These are phyloP conservation scores for Eolophus roseicapilla DNA, from an alignment of 2,113 vertebrate species.

Conservation along the genomic window DNA sequence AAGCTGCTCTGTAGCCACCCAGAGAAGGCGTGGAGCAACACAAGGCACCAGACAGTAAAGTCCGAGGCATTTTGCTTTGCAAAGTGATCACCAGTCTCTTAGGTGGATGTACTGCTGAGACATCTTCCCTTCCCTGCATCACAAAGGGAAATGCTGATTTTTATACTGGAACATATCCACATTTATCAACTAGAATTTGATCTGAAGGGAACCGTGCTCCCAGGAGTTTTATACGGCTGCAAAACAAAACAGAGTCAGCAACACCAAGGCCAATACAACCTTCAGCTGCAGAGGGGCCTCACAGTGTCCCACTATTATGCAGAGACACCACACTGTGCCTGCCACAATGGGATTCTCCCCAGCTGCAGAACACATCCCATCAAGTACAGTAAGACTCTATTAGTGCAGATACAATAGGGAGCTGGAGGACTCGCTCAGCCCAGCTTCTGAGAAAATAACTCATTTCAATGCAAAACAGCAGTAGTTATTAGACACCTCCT, in stretches of 20 bases:
- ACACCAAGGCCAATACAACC: background rate
- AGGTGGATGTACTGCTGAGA: background rate
- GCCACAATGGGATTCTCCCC: slow-evolving; percentile 66
- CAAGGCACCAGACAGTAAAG: background rate
- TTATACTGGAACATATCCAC: background rate
- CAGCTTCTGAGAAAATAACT: slow-evolving; percentile 70
- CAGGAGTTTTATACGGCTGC: background rate
- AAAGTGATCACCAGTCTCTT: background rate
- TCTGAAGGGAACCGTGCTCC: background rate
- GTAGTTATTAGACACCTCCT: slow-evolving; percentile 78
- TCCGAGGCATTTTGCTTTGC: background rate
- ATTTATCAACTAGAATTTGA: slow-evolving; percentile 1
- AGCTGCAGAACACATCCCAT: slow-evolving; percentile 69
- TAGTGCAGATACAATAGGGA: slow-evolving; percentile 70
- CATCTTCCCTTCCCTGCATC: background rate
- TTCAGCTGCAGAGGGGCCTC: background rate
- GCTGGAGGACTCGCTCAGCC: slow-evolving; percentile 44
- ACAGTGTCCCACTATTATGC: slow-evolving; percentile 30
- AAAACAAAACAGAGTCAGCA: slow-evolving; percentile 5
- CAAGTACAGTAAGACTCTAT: slow-evolving; percentile 71
- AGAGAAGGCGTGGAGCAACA: background rate
- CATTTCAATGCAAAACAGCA: slow-evolving; percentile 90
- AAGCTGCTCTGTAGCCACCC: background rate
- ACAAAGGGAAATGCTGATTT: background rate
- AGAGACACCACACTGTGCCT: background rate